Evolutionary conservation across 23 tunicate genomes (phyloP).

Genomic region (Styela plicata): DNA sequence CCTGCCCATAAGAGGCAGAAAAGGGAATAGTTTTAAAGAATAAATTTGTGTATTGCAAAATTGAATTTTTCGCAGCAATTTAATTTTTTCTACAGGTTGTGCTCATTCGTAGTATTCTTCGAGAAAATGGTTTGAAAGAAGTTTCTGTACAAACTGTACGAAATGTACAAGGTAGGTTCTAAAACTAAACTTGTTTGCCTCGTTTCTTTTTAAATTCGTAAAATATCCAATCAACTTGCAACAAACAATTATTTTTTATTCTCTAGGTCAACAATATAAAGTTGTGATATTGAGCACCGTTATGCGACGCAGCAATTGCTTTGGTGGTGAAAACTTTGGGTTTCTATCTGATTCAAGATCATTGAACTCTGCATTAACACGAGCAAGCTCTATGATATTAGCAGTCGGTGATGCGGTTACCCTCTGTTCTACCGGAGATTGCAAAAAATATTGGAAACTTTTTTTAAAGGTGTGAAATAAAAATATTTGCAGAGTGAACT

Average conservation of each 20-base stretch:
- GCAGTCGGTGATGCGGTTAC: constrained; percentile 63
- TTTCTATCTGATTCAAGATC: constrained; percentile 42
- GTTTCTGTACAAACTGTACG: constrained; percentile 19
- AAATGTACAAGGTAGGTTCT: constrained; percentile 16
- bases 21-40: too few species aligned
- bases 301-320: constrained; percentile 26
- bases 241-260: too few species aligned
- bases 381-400: constrained; percentile 38
- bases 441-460: constrained; percentile 35
- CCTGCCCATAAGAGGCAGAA: too few species aligned
- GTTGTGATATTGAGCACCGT: constrained; percentile 54
- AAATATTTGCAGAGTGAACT: background rate
- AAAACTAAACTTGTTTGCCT: background rate
- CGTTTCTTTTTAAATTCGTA: too few species aligned
- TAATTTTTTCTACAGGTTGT: too few species aligned
- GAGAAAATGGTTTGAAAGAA: background rate
- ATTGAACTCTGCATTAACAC: constrained; percentile 49
- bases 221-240: too few species aligned
- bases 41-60: too few species aligned
- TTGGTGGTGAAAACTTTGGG: constrained; percentile 50
- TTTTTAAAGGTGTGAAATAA: constrained; percentile 18
- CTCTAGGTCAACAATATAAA: constrained; percentile 49
- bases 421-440: constrained; percentile 56
- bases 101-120: background rate
- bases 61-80: too few species aligned